Conservation (phyloP, 1,140 invertebrate species). For the Hyphantria cunea region DNA sequence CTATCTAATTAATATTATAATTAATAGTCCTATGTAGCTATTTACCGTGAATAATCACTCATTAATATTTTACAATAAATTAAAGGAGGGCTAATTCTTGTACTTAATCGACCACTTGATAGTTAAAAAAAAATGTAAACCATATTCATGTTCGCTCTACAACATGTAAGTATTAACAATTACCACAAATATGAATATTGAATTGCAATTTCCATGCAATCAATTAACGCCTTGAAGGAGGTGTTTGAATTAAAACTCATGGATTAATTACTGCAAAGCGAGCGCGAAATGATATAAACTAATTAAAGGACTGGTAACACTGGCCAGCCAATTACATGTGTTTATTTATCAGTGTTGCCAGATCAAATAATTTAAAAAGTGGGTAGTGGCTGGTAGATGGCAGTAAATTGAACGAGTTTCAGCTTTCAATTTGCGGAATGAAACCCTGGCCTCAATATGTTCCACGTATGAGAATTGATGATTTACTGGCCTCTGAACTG, state of each 20-base stretch:
- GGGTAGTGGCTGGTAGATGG: slow-evolving; percentile 44
- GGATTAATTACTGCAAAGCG: slow-evolving; percentile 64
- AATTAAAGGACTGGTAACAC: slow-evolving; percentile 55
- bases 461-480: slow-evolving; percentile 38
- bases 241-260: slow-evolving; percentile 64
- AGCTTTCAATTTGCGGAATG: slow-evolving; percentile 68
- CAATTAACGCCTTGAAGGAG: slow-evolving; percentile 41
- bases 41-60: background rate
- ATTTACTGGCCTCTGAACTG: slow-evolving; percentile 36
- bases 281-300: slow-evolving; percentile 64
- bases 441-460: slow-evolving; percentile 33
- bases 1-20: background rate
- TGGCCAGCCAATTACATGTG: slow-evolving; percentile 61
- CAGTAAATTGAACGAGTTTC: slow-evolving; percentile 52
- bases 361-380: slow-evolving; percentile 80
- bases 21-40: background rate
- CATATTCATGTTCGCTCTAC: slow-evolving; percentile 3
- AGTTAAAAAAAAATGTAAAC: slow-evolving; percentile 3
- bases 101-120: too few relatives aligned
- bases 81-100: too few relatives aligned
- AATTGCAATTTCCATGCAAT: slow-evolving; percentile 13
- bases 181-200: background rate
- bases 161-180: background rate
- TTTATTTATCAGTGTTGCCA: slow-evolving; percentile 71
- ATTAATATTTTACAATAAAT: background rate